phyloP scores from a whole-genome alignment of 2,888 invertebrate species.

The Acrobasis repandana region DNA sequence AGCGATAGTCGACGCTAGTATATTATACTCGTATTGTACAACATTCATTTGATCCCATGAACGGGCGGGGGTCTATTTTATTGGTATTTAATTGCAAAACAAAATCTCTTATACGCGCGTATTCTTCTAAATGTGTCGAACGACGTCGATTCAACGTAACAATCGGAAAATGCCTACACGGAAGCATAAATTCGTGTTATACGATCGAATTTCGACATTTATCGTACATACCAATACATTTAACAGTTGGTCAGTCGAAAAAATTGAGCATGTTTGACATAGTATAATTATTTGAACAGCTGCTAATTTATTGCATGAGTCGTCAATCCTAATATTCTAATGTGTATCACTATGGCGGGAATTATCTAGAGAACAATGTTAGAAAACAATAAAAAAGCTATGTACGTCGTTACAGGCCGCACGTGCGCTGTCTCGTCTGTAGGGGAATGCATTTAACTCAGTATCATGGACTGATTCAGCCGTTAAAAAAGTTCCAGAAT shows the following conservation, averaged over 20 bases:
- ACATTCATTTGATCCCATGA: constrained; percentile 8
- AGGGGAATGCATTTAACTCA: too few relatives aligned
- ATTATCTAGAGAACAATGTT: constrained; percentile 50
- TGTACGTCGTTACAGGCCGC: constrained; percentile 47
- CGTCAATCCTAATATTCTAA: constrained; percentile 63
- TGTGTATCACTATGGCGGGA: constrained; percentile 61
- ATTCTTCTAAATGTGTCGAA: background rate
- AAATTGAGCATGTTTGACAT: constrained; percentile 73
- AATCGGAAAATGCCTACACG: constrained; percentile 29
- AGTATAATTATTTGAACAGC: constrained; percentile 61
- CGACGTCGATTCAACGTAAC: background rate
- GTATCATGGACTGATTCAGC: too few relatives aligned
- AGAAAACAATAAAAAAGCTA: constrained; percentile 52
- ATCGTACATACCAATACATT: constrained; percentile 55
- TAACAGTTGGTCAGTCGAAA: constrained; percentile 81
- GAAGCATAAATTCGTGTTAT: constrained; percentile 50
- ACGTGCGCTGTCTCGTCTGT: constrained; percentile 12
- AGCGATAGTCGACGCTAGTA: constrained; percentile 2
- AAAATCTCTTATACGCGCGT: background rate
- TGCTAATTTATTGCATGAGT: constrained; percentile 76
- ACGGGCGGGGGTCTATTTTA: background rate
- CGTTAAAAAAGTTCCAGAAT: too few relatives aligned
- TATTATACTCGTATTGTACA: constrained; percentile 11
- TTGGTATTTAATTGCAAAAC: background rate
- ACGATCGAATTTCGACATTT: constrained; percentile 42